These are phyloP conservation scores for Misgurnus anguillicaudatus DNA, from an alignment of 2,113 vertebrate genomes.

Conservation along the genomic window DNA sequence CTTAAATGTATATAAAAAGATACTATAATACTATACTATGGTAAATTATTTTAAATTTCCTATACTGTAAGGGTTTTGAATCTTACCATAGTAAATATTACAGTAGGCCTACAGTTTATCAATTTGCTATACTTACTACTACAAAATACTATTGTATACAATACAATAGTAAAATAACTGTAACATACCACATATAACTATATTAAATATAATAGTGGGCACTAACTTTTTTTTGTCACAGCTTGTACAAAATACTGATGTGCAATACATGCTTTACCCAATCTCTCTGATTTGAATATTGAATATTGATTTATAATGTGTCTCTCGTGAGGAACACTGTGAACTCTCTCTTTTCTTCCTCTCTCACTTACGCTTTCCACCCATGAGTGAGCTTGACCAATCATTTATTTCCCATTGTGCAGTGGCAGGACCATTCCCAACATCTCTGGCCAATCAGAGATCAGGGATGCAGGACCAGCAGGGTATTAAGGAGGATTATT, in stretches of 20 bases:
- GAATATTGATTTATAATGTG: background rate
- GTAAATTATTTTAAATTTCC: no score
- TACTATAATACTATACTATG: no score
- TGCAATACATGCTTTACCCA: background rate
- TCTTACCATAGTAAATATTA: no score
- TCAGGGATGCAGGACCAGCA: constrained; percentile 35
- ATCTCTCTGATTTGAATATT: background rate
- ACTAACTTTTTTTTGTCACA: background rate
- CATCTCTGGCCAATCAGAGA: constrained; percentile 30
- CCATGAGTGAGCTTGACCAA: constrained; percentile 6
- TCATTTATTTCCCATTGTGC: constrained; percentile 35
- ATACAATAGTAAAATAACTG: no score
- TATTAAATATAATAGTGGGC: no score
- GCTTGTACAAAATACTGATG: background rate
- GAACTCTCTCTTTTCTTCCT: constrained; percentile 5
- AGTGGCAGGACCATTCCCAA: constrained; percentile 21
- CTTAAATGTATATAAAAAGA: background rate
- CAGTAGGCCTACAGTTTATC: no score
- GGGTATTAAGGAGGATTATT: constrained; percentile 43
- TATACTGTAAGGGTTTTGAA: no score
- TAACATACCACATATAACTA: no score
- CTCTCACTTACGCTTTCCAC: constrained; percentile 2
- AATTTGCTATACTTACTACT: no score
- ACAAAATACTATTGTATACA: no score
- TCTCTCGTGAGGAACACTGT: background rate